Evolutionary conservation across 1,140 invertebrate genomes (phyloP).

Genomic region (Artemia franciscana): DNA sequence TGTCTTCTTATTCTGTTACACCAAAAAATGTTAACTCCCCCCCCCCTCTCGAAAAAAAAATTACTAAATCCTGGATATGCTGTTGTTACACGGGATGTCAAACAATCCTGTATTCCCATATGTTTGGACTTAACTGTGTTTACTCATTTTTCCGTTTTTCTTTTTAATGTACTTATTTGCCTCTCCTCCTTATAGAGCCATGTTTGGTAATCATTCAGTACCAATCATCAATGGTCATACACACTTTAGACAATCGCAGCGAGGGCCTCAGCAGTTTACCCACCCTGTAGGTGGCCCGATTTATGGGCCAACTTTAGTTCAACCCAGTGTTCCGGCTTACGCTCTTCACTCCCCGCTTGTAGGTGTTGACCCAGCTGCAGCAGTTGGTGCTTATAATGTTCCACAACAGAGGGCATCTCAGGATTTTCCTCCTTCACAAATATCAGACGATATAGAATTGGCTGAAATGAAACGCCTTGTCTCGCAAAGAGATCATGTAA

Average conservation of each 20-base stretch:
- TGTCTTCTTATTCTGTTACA: too few species aligned
- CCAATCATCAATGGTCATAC: conserved; percentile 9
- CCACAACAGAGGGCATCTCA: conserved; percentile 20
- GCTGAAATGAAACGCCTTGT: conserved; percentile 3
- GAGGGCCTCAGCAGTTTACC: conserved; percentile 5
- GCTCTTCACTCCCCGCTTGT: conserved; percentile 11
- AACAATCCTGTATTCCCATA: too few species aligned
- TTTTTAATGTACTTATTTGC: too few species aligned
- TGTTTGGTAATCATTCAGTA: too few species aligned
- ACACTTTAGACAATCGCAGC: not conserved
- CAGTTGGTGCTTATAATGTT: conserved; percentile 20
- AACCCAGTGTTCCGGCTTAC: conserved; percentile 8
- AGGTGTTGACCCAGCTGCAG: conserved; percentile 8
- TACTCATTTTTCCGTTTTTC: too few species aligned
- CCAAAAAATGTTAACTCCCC: too few species aligned
- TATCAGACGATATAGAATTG: conserved; percentile 17
- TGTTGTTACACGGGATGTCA: too few species aligned
- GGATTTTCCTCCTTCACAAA: conserved; percentile 15
- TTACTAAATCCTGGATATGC: too few species aligned
- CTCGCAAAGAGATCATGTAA: too few species aligned
- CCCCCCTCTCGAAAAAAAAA: too few species aligned
- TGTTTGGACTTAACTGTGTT: too few species aligned
- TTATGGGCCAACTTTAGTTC: conserved; percentile 8
- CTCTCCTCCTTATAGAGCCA: too few species aligned
- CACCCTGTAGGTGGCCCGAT: conserved; percentile 9